Base-by-base conservation (phyloP, 1,140 invertebrate species). In the Caenorhabditis brenneri region DNA sequence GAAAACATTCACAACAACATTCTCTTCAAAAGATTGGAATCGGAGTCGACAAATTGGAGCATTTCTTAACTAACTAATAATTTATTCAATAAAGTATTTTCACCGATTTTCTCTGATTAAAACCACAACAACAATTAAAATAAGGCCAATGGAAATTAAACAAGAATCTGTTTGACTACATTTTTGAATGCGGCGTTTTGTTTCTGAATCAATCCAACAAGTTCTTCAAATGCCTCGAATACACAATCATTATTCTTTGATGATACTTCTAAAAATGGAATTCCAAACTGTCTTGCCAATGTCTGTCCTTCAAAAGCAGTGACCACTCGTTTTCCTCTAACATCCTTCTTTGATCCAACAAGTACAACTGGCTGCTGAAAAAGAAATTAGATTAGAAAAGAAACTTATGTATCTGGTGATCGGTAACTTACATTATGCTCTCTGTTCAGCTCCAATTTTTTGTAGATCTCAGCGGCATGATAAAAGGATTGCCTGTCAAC, bases 311-410 rank as follows among this genome's bases (percentile, higher is more conserved):
- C 65, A 1, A 42, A 22, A 0, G 33, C 42, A 2, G 65, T 42
- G 36, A 74, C 65, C 6, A 74, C 36, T 74, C 65, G 0, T 36
- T 74, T 74, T 9, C 19, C 65, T 27, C 65, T 42, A 4, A 74
- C 12, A 24, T 74, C 65, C 10, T 74, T 74, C 36, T 74, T 74
- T 5, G 65, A 74, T 74, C 65, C 65, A 24, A 74, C 65, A 27
- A 74, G 65, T 24, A 74, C 15, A 1, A 74, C 33, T 42, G 65
- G 65, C n/a, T 74, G 65, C 65, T 74, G 65, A 74, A 74, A 74
- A 24, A 12, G 2, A 22, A 65, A 33, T 15, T 42, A 42, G 5
- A 42, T 5, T 42, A 6, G 39, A 27, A 27, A 46, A 46, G 10
- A 46, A 51, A 7, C 3, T 51, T n/a, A n/a, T n/a, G 2, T 51